Evolutionary conservation across 1,140 invertebrate genomes (phyloP).

Genomic region (Solenopsis invicta): DNA sequence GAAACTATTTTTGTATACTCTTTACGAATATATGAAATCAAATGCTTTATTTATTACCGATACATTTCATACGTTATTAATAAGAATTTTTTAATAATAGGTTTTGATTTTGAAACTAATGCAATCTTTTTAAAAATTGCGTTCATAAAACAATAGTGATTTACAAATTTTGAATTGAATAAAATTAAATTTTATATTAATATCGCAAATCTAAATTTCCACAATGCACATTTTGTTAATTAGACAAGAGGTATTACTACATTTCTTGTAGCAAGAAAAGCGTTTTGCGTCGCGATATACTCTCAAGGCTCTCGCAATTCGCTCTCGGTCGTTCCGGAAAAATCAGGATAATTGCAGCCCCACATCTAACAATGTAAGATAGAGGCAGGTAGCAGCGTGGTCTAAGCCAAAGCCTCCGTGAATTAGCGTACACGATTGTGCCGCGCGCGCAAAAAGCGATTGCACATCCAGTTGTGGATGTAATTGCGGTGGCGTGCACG

Average conservation of each 20-base stretch:
- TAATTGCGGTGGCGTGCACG: conserved; percentile 53
- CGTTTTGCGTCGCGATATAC: neutral
- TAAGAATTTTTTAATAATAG: neutral
- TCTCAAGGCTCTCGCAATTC: conserved; percentile 25
- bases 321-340: conserved; percentile 6
- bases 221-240: neutral
- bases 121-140: neutral
- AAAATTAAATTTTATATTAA: neutral
- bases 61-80: conserved; percentile 22
- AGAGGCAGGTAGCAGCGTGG: conserved; percentile 6
- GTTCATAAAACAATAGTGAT: neutral
- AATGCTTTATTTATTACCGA: conserved; percentile 5
- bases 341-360: conserved; percentile 48
- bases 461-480: conserved; percentile 47
- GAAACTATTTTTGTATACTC: too few species aligned
- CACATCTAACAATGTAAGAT: conserved; percentile 41
- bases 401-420: conserved; percentile 19
- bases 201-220: neutral
- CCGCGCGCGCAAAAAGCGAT: conserved; percentile 47
- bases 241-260: neutral
- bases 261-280: neutral
- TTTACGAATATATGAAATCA: neutral
- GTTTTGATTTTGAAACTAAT: neutral
- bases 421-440: conserved; percentile 53
- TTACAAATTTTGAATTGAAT: neutral